A percentile compares a stretch with the other conserved stretches of the same genome.
Evolutionary conservation across 1,140 invertebrate genomes (phyloP).

Genomic region (Drosophila suzukii): DNA sequence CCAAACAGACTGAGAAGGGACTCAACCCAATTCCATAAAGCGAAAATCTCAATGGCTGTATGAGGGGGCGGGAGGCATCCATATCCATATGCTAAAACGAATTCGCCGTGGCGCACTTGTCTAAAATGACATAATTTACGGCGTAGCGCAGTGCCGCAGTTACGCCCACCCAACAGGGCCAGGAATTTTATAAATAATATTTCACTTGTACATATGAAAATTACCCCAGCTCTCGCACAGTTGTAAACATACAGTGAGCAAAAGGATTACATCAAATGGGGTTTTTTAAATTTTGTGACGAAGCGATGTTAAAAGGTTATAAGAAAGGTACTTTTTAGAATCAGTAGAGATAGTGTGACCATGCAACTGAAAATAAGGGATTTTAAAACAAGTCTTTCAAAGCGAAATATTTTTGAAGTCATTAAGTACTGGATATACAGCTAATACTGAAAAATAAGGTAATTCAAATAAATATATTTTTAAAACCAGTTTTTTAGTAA

Average conservation of each 20-base stretch:
- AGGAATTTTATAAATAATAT: constrained; percentile 82
- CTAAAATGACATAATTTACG: constrained; percentile 82
- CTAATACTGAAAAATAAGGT: too few relatives aligned
- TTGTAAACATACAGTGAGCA: constrained; percentile 17
- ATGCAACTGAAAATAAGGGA: too few relatives aligned
- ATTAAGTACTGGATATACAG: too few relatives aligned
- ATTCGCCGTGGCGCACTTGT: constrained; percentile 71
- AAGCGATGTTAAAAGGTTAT: background rate
- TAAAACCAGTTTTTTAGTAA: too few relatives aligned
- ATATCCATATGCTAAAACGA: constrained; percentile 59
- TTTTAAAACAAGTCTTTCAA: too few relatives aligned
- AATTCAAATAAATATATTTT: too few relatives aligned
- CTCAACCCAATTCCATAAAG: constrained; percentile 77
- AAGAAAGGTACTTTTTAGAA: too few relatives aligned
- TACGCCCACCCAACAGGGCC: constrained; percentile 77
- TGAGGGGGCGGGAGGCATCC: constrained; percentile 5
- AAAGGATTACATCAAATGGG: constrained; percentile 1
- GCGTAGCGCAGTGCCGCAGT: constrained; percentile 74
- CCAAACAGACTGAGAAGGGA: constrained; percentile 27
- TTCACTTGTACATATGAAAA: constrained; percentile 77
- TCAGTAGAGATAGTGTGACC: too few relatives aligned
- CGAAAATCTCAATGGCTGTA: constrained; percentile 58
- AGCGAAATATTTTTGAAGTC: too few relatives aligned
- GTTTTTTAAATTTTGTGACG: background rate
- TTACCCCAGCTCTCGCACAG: constrained; percentile 45